These are phyloP conservation scores for Tipula lateralis DNA, from an alignment of 2,888 invertebrate species.

Conservation along the genomic window DNA sequence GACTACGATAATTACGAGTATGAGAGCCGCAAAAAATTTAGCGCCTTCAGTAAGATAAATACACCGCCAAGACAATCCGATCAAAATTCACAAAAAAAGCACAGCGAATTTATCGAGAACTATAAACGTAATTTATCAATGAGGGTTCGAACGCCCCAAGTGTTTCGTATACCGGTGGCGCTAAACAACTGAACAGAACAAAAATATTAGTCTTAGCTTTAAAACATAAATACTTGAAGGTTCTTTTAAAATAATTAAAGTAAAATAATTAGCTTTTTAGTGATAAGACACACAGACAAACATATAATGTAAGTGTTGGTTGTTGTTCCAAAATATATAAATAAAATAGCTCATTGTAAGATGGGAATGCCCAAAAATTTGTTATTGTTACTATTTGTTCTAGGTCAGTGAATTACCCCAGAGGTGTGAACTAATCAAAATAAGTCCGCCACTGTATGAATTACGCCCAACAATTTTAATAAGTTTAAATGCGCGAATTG, in stretches of 20 bases:
- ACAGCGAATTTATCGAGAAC: background rate
- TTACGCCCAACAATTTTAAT: background rate
- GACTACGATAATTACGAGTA: background rate
- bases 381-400: background rate
- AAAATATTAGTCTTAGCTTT: background rate
- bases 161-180: background rate
- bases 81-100: conserved; percentile 41
- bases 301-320: background rate
- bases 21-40: background rate
- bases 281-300: background rate
- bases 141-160: background rate
- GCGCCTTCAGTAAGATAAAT: background rate
- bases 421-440: background rate
- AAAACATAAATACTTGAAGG: background rate
- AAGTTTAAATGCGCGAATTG: background rate
- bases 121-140: background rate
- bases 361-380: background rate
- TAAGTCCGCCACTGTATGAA: background rate
- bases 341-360: background rate
- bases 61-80: conserved; percentile 37
- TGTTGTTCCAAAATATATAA: background rate
- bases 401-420: background rate
- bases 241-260: background rate
- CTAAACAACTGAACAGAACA: background rate
- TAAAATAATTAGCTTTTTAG: background rate